Evolutionary conservation across 2,113 vertebrate species (phyloP).

Genomic region (Sialia sialis): DNA sequence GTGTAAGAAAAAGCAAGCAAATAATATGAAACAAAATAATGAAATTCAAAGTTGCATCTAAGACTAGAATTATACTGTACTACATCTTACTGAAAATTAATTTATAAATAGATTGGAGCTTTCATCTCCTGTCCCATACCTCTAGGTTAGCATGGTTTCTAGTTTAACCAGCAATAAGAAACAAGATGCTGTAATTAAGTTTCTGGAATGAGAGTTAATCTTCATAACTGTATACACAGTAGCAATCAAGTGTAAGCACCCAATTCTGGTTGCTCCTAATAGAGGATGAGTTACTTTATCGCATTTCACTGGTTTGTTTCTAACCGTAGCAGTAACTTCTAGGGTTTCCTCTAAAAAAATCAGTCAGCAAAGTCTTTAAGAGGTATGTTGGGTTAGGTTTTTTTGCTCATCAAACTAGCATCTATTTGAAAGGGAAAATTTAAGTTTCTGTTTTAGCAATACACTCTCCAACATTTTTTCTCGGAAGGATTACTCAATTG

Average conservation of each 20-base stretch:
- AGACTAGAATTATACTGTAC: not conserved
- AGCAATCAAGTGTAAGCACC: not conserved
- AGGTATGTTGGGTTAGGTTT: accelerated
- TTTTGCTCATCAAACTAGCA: not conserved
- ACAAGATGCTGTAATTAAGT: not conserved
- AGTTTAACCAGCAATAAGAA: not conserved
- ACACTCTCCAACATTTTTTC: not conserved
- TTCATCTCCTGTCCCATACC: not conserved
- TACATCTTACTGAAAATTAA: not conserved
- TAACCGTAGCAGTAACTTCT: not conserved
- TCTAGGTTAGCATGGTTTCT: accelerated
- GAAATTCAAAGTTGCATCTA: not conserved
- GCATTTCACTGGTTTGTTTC: not conserved
- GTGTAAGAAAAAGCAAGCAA: not conserved
- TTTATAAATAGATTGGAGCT: not conserved
- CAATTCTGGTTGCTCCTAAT: not conserved
- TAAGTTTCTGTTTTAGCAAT: not conserved
- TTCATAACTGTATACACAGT: not conserved
- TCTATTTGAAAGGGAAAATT: not conserved
- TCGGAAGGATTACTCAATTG: not conserved
- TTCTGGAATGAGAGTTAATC: not conserved
- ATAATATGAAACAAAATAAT: not conserved
- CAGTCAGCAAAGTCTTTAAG: not conserved
- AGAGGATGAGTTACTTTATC: not conserved
- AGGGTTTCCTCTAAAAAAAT: not conserved